These are phyloP conservation scores for Gorsachius goisagi DNA, from an alignment of 2,113 vertebrate species.

Conservation along the genomic window DNA sequence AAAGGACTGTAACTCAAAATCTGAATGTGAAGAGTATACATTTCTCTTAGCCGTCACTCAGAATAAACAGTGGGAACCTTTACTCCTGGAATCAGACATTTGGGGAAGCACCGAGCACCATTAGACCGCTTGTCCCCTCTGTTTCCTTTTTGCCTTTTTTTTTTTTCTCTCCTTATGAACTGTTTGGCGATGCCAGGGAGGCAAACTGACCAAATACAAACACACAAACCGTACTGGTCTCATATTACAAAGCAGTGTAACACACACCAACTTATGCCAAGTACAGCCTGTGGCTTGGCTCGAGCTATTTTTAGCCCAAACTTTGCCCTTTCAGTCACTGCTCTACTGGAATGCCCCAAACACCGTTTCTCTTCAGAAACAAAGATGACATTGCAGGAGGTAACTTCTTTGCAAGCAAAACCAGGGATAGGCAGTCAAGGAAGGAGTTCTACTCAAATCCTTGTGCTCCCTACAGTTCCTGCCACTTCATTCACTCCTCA, in stretches of 20 bases:
- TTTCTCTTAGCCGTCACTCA: neutral
- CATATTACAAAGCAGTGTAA: conserved; percentile 24
- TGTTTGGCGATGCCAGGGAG: neutral
- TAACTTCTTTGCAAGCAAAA: neutral
- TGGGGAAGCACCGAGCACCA: neutral
- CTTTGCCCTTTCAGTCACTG: conserved; percentile 19
- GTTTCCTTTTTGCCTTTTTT: neutral
- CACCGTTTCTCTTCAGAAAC: neutral
- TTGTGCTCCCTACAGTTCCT: neutral
- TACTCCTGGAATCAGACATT: neutral
- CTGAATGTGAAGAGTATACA: neutral
- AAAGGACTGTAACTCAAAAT: neutral
- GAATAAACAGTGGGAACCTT: neutral
- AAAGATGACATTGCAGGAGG: neutral
- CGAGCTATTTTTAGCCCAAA: conserved; percentile 26
- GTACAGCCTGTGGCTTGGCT: neutral
- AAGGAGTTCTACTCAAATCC: neutral
- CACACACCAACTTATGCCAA: neutral
- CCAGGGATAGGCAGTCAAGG: neutral
- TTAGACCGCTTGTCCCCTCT: neutral
- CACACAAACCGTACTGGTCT: accelerated
- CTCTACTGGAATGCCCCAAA: neutral
- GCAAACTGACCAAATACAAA: neutral
- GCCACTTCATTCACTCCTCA: neutral
- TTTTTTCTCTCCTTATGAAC: neutral